Percentiles rank a stretch among this genome's conserved stretches.
Conservation (phyloP, 2,888 invertebrate genomes). For the Cryptus armator region DNA sequence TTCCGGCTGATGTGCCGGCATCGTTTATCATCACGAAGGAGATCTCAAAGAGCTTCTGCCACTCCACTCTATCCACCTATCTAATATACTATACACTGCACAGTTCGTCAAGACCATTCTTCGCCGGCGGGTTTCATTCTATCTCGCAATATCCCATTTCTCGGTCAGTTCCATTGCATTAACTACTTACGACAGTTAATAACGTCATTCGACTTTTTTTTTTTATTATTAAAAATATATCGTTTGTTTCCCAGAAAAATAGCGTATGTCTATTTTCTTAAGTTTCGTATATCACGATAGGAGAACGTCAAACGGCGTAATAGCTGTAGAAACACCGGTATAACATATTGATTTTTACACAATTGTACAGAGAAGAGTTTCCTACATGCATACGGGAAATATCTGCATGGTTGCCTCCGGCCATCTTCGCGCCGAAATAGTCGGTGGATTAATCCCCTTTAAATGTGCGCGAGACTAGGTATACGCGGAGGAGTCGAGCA, state of each 20-base stretch:
- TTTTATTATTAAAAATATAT: too few relatives aligned
- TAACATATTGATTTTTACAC: not conserved
- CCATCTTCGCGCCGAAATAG: conserved; percentile 66
- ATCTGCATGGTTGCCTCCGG: conserved; percentile 30
- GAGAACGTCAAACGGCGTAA: not conserved
- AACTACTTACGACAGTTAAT: too few relatives aligned
- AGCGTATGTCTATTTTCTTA: not conserved
- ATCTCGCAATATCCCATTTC: too few relatives aligned
- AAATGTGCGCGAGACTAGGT: conserved; percentile 56
- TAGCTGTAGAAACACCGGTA: not conserved
- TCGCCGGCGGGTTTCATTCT: not conserved
- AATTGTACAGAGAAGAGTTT: not conserved
- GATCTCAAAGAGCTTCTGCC: conserved; percentile 49
- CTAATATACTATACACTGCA: not conserved
- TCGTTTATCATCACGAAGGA: conserved; percentile 79
- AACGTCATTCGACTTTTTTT: too few relatives aligned
- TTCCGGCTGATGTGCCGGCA: conserved; percentile 79
- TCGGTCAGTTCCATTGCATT: too few relatives aligned
- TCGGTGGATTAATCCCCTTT: conserved; percentile 77
- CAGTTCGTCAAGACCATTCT: conserved; percentile 3
- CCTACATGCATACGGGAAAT: conserved; percentile 12
- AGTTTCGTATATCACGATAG: not conserved
- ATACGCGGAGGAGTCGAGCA: conserved; percentile 24
- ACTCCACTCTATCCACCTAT: conserved; percentile 12
- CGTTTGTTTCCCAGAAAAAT: too few relatives aligned